Base-by-base conservation (phyloP, 2,888 invertebrate genomes). In the Lochmaea crataegi region DNA sequence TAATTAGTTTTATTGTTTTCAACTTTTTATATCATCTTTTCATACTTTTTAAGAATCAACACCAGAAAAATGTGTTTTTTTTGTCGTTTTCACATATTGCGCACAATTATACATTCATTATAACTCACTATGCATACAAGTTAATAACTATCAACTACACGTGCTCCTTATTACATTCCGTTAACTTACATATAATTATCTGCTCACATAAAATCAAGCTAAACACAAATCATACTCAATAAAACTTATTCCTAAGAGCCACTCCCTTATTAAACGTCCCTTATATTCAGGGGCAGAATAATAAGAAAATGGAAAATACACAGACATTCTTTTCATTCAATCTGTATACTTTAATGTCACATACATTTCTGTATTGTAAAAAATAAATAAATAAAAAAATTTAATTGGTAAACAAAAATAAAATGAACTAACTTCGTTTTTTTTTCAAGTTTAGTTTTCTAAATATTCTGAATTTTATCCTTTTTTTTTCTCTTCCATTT, bases 11-110 rank as follows among this genome's bases (percentile, higher is more conserved):
- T 75, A 75, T 75, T 75, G 83, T 83, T 84, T 84, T 84, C 81
- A 83, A 83, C 78, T 84, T 85, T 85, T 85, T 84, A 68, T 68
- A 68, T 80, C 82, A 83, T 83, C 82, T 78, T 79, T 77, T 76
- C 75, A 77, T 77, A 77, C 75, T 80, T 82, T 80, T 80, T 76
- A 58, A 66, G 57, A 66, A 66, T 66, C 41, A 66, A 75, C 66
- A 75, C 74, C 71, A 73, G 68, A 57, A 58, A 69, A 72, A 68
- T 71, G 73, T 65, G 68, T 63, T 73, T 74, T 53, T 53, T 53
- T 53, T 53, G 9, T 53, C n/a, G 10, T 53, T 73, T 75, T 71
- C 67, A 70, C 70, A 73, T 71, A 71, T 58, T 71, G 66, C 71
- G 60, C 71, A 64, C 70, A 73, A 66, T 71, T 73, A 73, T 69